Conservation (phyloP, 2,113 vertebrate species). For the Cyprinodon tularosa region DNA sequence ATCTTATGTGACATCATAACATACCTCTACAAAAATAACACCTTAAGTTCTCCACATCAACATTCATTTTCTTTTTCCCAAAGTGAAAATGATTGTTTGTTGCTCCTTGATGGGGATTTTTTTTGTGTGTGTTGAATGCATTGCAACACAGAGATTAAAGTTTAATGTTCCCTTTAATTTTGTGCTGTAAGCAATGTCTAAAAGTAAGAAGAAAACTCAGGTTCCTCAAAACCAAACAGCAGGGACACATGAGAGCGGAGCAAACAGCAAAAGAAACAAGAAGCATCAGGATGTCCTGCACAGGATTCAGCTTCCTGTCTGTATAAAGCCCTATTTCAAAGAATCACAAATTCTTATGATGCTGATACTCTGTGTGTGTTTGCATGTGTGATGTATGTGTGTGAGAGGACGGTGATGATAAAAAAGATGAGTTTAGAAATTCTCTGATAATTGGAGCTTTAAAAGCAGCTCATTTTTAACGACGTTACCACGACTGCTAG, state of each 20-base stretch:
- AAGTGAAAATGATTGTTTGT: too few relatives aligned
- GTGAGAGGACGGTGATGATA: conserved; percentile 55
- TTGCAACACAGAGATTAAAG: background rate
- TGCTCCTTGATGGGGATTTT: background rate
- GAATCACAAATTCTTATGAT: background rate
- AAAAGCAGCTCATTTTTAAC: conserved; percentile 85
- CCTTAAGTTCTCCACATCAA: too few relatives aligned
- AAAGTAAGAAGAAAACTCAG: background rate
- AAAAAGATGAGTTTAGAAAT: conserved; percentile 78
- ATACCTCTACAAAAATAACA: too few relatives aligned
- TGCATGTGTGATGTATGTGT: conserved; percentile 20
- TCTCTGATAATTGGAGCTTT: conserved; percentile 85
- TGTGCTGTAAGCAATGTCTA: background rate
- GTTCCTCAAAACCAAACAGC: background rate
- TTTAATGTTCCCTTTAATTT: background rate
- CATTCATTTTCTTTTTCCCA: too few relatives aligned
- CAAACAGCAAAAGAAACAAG: background rate
- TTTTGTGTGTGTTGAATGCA: background rate
- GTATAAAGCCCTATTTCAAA: background rate
- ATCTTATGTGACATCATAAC: too few relatives aligned
- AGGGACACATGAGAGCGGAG: background rate
- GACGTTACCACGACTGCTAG: conserved; percentile 80
- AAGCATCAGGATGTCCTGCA: too few relatives aligned
- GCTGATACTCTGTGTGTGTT: background rate
- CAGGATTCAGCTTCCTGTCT: background rate